These are phyloP conservation scores for Climacteris rufus DNA, from an alignment of 2,113 vertebrate species.

Conservation along the genomic window DNA sequence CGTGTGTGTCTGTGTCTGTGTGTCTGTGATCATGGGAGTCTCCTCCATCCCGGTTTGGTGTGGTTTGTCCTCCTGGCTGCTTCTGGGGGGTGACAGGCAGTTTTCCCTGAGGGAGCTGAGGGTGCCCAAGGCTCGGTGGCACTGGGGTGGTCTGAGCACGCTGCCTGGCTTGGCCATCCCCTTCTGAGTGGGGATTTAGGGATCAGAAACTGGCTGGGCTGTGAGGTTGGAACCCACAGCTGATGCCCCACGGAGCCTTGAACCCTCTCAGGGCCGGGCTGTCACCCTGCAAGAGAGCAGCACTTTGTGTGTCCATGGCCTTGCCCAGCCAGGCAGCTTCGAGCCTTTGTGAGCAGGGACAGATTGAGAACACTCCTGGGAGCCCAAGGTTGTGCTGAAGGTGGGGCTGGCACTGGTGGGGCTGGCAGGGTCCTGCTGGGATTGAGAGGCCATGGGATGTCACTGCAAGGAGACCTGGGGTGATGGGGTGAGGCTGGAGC, in stretches of 20 bases:
- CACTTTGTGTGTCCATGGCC: fast-evolving
- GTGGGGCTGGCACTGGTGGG: fast-evolving
- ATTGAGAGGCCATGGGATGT: not conserved
- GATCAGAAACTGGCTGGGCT: not conserved
- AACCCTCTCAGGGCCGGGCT: fast-evolving
- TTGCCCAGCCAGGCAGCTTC: fast-evolving
- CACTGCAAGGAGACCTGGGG: fast-evolving
- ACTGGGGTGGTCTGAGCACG: fast-evolving
- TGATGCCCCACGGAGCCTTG: fast-evolving
- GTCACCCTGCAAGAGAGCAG: not conserved
- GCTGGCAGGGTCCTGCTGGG: not conserved
- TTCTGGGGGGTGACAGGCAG: not conserved
- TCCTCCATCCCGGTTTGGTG: fast-evolving
- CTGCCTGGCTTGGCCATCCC: not conserved
- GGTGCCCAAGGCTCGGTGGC: fast-evolving
- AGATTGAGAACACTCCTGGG: fast-evolving
- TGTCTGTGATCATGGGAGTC: too few species aligned
- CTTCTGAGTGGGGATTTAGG: not conserved
- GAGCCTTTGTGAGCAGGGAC: fast-evolving
- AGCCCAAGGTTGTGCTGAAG: not conserved
- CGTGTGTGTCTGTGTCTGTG: not conserved
- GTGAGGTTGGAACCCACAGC: fast-evolving
- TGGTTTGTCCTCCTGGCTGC: too few species aligned
- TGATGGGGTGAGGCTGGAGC: not conserved
- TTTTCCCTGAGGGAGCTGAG: not conserved